Evolutionary conservation across 2,797 vertebrate genomes (phyloP).

Genomic region (Smutsia gigantea): DNA sequence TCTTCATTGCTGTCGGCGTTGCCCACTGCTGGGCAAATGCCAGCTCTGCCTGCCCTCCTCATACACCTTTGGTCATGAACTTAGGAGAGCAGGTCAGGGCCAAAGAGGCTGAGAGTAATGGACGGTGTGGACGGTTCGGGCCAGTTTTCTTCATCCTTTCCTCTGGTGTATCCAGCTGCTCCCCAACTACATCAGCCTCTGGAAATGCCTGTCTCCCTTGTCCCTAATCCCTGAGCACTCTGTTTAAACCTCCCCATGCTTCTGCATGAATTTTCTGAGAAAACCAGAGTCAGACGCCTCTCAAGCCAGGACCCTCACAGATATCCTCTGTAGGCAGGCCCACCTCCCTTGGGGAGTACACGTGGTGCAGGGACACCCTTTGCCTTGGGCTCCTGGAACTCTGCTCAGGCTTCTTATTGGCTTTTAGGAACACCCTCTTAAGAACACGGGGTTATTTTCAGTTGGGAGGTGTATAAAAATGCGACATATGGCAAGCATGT

Average conservation of each 20-base stretch:
- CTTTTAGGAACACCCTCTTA: neutral
- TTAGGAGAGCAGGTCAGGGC: neutral
- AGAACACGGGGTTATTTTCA: neutral
- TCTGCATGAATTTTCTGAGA: neutral
- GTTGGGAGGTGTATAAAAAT: neutral
- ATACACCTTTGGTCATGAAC: neutral
- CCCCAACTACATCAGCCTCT: neutral
- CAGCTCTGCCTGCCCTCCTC: neutral
- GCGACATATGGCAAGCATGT: neutral
- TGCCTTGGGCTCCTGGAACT: neutral
- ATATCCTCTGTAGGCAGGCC: too few species aligned
- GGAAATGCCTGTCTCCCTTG: neutral
- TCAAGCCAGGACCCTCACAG: neutral
- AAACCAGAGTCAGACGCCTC: neutral
- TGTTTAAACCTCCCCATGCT: neutral
- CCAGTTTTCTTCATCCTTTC: neutral
- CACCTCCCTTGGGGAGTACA: rapidly evolving
- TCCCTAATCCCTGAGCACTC: neutral
- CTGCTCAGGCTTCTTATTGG: neutral
- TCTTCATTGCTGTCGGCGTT: neutral
- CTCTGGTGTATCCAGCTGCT: neutral
- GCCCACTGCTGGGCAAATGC: neutral
- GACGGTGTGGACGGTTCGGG: too few species aligned
- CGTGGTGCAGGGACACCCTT: neutral
- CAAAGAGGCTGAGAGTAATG: neutral